Conservation (phyloP, 2,113 vertebrate species). For the Haemorhous mexicanus region DNA sequence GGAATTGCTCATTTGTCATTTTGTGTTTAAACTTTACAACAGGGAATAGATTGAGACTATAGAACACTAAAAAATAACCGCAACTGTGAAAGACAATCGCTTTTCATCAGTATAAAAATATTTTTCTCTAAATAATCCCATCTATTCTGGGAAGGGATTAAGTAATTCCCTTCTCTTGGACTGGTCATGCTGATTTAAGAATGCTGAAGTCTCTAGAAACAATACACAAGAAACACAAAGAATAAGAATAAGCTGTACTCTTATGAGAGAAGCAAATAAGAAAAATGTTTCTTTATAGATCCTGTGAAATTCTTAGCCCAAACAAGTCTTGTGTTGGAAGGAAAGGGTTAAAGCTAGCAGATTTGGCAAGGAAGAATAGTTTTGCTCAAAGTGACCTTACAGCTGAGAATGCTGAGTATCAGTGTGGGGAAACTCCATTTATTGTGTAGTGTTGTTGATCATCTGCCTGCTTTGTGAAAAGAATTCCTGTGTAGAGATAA, state of each 20-base stretch:
- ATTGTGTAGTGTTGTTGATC: background rate
- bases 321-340: background rate
- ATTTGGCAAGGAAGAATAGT: background rate
- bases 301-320: background rate
- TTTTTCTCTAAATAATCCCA: background rate
- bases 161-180: constrained; percentile 15
- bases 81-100: background rate
- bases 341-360: background rate
- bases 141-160: background rate
- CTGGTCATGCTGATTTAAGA: constrained; percentile 4
- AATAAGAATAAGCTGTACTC: background rate
- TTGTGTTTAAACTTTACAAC: background rate
- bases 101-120: constrained; percentile 1
- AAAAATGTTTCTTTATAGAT: background rate
- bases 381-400: background rate
- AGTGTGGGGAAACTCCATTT: background rate
- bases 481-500: background rate
- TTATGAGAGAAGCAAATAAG: background rate
- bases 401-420: background rate
- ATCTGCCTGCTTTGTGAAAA: background rate
- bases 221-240: constrained; percentile 11
- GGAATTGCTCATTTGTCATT: background rate
- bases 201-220: constrained; percentile 24
- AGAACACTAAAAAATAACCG: constrained; percentile 25
- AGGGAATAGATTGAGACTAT: background rate